Evolutionary conservation across 2,888 invertebrate species (phyloP), one percentile per base, ranked within the genome.

Genomic region (Protonemura montana): DNA sequence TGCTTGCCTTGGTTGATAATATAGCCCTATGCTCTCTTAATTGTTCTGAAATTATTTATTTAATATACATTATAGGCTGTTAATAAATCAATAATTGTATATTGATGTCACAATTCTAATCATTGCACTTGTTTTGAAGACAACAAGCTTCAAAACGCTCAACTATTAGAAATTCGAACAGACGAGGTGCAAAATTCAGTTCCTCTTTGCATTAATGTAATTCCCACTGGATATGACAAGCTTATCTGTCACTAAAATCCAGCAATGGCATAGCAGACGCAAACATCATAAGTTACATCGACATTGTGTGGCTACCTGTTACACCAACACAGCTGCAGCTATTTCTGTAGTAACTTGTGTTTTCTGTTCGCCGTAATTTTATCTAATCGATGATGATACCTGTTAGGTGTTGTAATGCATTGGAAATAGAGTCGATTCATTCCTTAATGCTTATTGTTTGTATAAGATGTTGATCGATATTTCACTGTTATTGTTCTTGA

Each of bases 1-100:
- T 81, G 81, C 81, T 81, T 81, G 78, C 28, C 81, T 81, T 81
- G 78, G 28, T 78, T 28, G 25, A 78, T 78, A 78, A 59, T 59
- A 59, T 59, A 13, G 59, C 59, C 59, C 7, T 21, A 21, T 59
- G 78, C 78, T 78, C 78, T 81, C 81, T 81, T 35, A 3, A 35
- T 35, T 30, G 28, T 59, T 59, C 30, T 30, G 78, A 78, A 81
- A 28, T 10, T 3, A 5, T 81, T 81, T 29, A 81, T 81, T 6
- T 81, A 81, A 81, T 81, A 29, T 81, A 29, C 30, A 21, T 29
- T 81, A 81, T 78, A 78, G 28, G 26, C 26, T 27, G 78, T 78
- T 81, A 10, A 30, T 81, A 30, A 81, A 81, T 81, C 28, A 5
- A 81, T 81, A 81, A 81, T 81, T 81, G 28, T 81, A 81, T 81